Evolutionary conservation across 2,113 vertebrate genomes (phyloP).

Genomic region (Mesitornis unicolor): DNA sequence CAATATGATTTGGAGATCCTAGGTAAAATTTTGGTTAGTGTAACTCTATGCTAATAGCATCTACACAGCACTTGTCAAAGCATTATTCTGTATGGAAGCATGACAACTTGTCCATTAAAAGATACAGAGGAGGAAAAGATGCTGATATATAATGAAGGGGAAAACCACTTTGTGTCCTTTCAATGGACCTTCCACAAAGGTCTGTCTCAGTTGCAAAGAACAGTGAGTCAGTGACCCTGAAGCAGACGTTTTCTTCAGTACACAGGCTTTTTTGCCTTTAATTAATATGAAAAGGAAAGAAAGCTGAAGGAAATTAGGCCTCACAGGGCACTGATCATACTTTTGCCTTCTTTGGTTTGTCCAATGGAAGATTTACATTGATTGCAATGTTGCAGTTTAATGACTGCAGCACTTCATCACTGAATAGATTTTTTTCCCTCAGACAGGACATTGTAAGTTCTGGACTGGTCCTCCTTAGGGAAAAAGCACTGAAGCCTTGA

Average conservation of each 20-base stretch:
- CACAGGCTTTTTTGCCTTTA: neutral
- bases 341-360: slow-evolving; percentile 10
- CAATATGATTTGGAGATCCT: neutral
- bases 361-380: slow-evolving; percentile 12
- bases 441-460: neutral
- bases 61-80: neutral
- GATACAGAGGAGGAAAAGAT: neutral
- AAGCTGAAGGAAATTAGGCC: neutral
- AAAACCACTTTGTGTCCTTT: neutral
- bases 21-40: neutral
- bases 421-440: neutral
- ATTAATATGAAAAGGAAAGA: neutral
- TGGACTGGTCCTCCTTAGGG: neutral
- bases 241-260: neutral
- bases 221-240: neutral
- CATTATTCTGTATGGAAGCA: neutral
- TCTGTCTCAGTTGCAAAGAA: neutral
- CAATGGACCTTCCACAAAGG: neutral
- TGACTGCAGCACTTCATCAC: neutral
- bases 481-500: neutral
- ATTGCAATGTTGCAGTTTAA: slow-evolving; percentile 13
- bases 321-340: neutral
- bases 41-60: neutral
- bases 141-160: neutral
- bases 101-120: neutral